phyloP scores from a whole-genome alignment of 2,113 vertebrate genomes.

The Colius striatus region DNA sequence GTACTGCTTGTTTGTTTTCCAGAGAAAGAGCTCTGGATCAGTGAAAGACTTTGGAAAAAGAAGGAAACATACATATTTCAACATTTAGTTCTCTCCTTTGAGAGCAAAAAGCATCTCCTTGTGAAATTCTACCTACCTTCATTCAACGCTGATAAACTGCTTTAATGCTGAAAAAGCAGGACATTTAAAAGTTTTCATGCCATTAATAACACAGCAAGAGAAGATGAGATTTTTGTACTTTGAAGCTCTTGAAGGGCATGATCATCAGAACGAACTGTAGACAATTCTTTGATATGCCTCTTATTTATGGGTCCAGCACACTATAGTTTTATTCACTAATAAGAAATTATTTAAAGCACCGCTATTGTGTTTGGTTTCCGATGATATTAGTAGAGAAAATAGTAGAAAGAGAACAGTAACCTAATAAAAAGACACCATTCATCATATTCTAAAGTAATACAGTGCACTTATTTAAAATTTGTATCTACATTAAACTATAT shows the following conservation, averaged over 20 bases:
- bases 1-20: not conserved
- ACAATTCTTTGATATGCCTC: not conserved
- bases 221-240: not conserved
- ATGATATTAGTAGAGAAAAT: not conserved
- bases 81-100: not conserved
- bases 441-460: not conserved
- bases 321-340: not conserved
- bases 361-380: not conserved
- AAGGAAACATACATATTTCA: not conserved
- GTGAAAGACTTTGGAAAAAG: not conserved
- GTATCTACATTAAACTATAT: not conserved
- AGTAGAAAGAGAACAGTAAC: not conserved
- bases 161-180: constrained; percentile 31
- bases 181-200: not conserved
- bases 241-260: not conserved
- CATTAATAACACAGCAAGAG: not conserved
- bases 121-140: constrained; percentile 16
- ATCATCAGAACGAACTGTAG: not conserved
- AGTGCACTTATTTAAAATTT: not conserved
- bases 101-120: not conserved
- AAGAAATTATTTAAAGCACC: not conserved
- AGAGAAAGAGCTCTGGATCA: not conserved
- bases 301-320: not conserved
- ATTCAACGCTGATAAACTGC: not conserved
- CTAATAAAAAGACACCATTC: not conserved